A percentile compares a stretch with the other conserved stretches of the same genome.
Evolutionary conservation across 2,113 vertebrate genomes (phyloP).

Genomic region (Clarias batrachus): DNA sequence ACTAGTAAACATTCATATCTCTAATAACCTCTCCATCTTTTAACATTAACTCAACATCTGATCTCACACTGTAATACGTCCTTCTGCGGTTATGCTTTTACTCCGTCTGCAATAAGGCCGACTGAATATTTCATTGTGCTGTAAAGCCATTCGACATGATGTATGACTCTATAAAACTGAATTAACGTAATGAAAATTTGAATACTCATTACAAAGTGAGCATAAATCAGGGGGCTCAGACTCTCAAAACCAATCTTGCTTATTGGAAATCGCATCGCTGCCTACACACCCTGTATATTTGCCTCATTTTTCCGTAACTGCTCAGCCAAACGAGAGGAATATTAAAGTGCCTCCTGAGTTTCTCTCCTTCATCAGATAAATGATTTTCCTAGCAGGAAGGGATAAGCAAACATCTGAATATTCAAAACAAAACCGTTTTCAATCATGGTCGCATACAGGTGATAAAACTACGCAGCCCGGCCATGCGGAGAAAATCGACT

Average conservation of each 20-base stretch:
- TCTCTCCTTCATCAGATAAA: slow-evolving; percentile 9
- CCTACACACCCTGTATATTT: slow-evolving; percentile 33
- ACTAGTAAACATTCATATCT: background rate
- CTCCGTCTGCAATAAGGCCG: slow-evolving; percentile 12
- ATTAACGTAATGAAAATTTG: slow-evolving; percentile 43
- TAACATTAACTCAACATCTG: background rate
- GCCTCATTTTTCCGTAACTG: slow-evolving; percentile 18
- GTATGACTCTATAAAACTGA: slow-evolving; percentile 25
- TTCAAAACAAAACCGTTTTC: slow-evolving; percentile 32
- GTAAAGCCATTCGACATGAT: slow-evolving; percentile 26
- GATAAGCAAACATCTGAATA: slow-evolving; percentile 43
- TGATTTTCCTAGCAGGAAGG: slow-evolving; percentile 16
- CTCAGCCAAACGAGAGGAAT: slow-evolving; percentile 32
- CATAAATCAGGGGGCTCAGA: slow-evolving; percentile 21
- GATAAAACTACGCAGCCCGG: background rate
- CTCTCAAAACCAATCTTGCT: slow-evolving; percentile 30
- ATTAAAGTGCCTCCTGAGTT: slow-evolving; percentile 34
- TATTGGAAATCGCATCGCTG: slow-evolving; percentile 31
- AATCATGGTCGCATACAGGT: slow-evolving; percentile 24
- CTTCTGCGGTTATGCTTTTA: background rate
- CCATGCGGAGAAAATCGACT: background rate
- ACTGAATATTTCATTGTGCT: slow-evolving; percentile 22
- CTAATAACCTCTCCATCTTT: background rate
- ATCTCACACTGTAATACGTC: background rate
- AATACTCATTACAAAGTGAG: slow-evolving; percentile 21